Evolutionary conservation across 2,888 invertebrate species (phyloP).

Genomic region (Steinernema carpocapsae): DNA sequence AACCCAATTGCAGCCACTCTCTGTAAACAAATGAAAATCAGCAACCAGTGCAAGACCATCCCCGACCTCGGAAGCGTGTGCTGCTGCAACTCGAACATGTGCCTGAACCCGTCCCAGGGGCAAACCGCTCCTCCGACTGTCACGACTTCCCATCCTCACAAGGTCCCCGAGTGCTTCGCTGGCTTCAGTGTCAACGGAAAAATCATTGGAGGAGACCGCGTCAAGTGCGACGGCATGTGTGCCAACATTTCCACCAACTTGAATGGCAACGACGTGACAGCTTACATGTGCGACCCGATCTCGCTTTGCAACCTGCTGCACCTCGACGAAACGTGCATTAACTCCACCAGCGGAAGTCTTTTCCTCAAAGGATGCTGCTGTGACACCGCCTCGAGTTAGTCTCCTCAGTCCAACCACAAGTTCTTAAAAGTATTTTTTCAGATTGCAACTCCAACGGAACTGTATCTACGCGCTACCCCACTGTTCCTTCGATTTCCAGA

Average conservation of each 20-base stretch:
- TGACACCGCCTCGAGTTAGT: background rate
- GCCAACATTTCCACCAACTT: slow-evolving; percentile 11
- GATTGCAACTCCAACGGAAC: background rate
- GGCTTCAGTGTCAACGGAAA: slow-evolving; percentile 19
- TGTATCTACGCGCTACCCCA: background rate
- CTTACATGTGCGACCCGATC: slow-evolving; percentile 36
- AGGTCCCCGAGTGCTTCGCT: slow-evolving; percentile 32
- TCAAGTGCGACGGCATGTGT: slow-evolving; percentile 39
- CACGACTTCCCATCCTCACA: background rate
- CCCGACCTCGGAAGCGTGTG: background rate
- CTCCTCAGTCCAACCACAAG: too few relatives aligned
- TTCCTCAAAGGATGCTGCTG: slow-evolving; percentile 16
- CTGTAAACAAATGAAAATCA: background rate
- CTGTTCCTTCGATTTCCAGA: background rate
- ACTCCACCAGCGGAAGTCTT: background rate
- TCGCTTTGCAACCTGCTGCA: slow-evolving; percentile 1
- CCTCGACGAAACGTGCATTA: background rate
- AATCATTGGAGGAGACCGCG: slow-evolving; percentile 16
- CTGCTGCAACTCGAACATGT: slow-evolving; percentile 15
- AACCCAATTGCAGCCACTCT: background rate
- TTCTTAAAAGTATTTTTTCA: too few relatives aligned
- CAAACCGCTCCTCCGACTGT: too few relatives aligned
- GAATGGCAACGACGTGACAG: slow-evolving; percentile 16
- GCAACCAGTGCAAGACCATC: background rate
- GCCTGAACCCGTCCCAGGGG: background rate